Evolutionary conservation across 1,140 invertebrate genomes (phyloP).

Genomic region (Cydia fagiglandana): DNA sequence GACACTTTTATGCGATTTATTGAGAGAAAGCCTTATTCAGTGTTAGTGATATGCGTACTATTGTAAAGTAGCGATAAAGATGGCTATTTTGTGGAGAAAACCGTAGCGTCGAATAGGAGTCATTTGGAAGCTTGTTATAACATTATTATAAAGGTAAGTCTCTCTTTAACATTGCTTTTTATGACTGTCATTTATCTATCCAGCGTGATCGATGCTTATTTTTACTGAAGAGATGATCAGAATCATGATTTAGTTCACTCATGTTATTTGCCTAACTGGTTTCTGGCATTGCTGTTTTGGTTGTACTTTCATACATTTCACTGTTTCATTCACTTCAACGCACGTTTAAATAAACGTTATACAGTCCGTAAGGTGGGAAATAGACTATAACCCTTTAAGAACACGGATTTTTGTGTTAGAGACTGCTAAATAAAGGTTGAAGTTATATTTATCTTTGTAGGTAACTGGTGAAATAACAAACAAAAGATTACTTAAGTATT

Average conservation of each 20-base stretch:
- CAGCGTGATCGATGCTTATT: background rate
- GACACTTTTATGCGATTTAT: constrained; percentile 14
- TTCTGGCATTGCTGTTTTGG: background rate
- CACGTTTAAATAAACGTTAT: background rate
- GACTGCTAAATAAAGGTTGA: too few relatives aligned
- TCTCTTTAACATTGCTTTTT: background rate
- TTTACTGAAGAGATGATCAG: background rate
- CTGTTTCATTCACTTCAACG: background rate
- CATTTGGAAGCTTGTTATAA: background rate
- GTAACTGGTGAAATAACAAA: too few relatives aligned
- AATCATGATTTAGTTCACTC: background rate
- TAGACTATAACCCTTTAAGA: too few relatives aligned
- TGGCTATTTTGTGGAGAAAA: background rate
- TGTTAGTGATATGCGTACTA: background rate
- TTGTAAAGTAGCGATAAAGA: background rate
- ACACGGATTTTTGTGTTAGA: too few relatives aligned
- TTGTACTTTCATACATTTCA: background rate
- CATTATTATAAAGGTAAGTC: constrained; percentile 9
- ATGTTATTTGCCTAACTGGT: background rate
- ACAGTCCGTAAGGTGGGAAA: too few relatives aligned
- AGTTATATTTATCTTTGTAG: too few relatives aligned
- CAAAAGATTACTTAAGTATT: too few relatives aligned
- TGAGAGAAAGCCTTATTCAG: background rate
- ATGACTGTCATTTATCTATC: background rate
- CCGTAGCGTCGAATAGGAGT: background rate